Base-by-base conservation (phyloP, 2,113 vertebrate species). In the Chrysemys picta region DNA sequence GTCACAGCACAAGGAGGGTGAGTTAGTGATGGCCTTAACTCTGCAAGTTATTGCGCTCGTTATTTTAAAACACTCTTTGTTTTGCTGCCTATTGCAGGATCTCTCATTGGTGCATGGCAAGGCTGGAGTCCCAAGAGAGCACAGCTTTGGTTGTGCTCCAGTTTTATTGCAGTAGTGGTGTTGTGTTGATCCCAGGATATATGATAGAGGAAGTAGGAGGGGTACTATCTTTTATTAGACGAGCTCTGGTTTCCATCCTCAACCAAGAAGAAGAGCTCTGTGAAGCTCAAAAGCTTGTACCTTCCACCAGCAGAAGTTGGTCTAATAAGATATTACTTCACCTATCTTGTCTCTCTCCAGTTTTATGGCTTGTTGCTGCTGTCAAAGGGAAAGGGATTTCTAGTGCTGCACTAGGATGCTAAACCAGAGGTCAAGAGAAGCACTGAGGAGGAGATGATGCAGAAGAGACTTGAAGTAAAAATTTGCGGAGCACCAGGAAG, bases 1-100 rank as follows among this genome's bases (percentile, higher is more conserved):
- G 4, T 83, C 4, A 27, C 56, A n/a, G 52, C 80, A 80, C 0
- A 4, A 24, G 0, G 0, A 91, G 21, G 17, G 17, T 42, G 38
- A 42, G 72, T 75, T 42, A 75, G 72, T 75, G 72, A 42, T 75
- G 72, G 11, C 38, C 42, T 76, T 45, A 45, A 47, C 72, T 27
- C 75, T 14, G 12, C 42, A 42, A 25, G 42, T 76, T 27, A 45
- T 76, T 47, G 38, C 42, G 10, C 38, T 76, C 5, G 22, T 27
- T 76, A 42, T 25, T 27, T 76, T 25, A 47, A 27, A 24, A 45
- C 10, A 47, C 27, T 27, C 42, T 76, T 45, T 6, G 25, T 25
- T 38, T 76, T 76, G 72, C 38, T 76, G 6, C 38, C 38, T 45
- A 6, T 76, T 38, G n/a, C 22, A 76, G 42, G 75, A 47, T 27